phyloP scores from a whole-genome alignment of 2,113 vertebrate genomes.

The Ammodytes dubius region DNA sequence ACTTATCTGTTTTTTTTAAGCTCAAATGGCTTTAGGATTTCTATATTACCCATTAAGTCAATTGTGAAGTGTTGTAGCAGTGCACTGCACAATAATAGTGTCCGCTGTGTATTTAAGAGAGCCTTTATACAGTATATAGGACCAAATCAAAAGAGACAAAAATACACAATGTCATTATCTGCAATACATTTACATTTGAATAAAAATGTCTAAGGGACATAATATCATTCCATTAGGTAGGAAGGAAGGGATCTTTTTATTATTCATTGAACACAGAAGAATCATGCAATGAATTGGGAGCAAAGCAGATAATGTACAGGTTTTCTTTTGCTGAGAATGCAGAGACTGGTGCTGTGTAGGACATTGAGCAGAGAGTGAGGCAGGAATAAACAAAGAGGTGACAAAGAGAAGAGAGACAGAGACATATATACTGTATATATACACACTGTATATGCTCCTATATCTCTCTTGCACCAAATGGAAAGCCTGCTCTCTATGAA shows the following conservation, averaged over 20 bases:
- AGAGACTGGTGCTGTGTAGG: conserved; percentile 63
- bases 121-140: background rate
- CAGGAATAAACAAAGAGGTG: conserved; percentile 47
- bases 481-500: background rate
- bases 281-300: conserved; percentile 67
- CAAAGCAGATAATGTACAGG: conserved; percentile 50
- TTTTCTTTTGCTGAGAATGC: conserved; percentile 72
- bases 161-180: conserved; percentile 41
- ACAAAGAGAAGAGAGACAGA: conserved; percentile 46
- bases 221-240: conserved; percentile 30
- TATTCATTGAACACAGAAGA: conserved; percentile 71
- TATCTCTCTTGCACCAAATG: background rate
- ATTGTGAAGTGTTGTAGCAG: background rate
- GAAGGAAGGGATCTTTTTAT: conserved; percentile 59
- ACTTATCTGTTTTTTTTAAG: conserved; percentile 9
- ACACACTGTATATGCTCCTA: too few species aligned
- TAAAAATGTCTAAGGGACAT: conserved; percentile 37
- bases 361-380: conserved; percentile 59
- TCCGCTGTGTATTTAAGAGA: conserved; percentile 1
- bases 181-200: conserved; percentile 39
- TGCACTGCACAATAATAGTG: background rate
- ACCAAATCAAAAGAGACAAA: conserved; percentile 37
- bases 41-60: background rate
- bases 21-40: background rate
- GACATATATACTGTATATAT: conserved; percentile 3